These are phyloP conservation scores for Scomber scombrus DNA, from an alignment of 2,113 vertebrate species.

Conservation along the genomic window DNA sequence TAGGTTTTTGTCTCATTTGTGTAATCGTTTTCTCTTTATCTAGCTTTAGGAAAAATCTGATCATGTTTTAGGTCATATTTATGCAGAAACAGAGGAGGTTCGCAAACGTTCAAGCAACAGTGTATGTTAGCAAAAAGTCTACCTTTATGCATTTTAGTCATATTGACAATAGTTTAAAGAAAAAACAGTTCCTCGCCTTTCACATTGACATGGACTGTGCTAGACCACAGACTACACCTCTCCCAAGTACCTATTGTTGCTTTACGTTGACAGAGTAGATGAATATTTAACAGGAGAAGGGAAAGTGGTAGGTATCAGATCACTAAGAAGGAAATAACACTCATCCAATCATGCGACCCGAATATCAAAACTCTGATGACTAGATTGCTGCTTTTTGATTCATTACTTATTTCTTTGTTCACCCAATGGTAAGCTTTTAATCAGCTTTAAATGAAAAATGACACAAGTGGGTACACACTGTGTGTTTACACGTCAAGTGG, in stretches of 20 bases:
- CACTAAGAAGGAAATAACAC: slow-evolving; percentile 60
- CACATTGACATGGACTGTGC: slow-evolving; percentile 12
- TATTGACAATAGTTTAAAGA: slow-evolving; percentile 4
- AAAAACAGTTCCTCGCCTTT: not conserved
- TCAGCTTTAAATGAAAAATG: slow-evolving; percentile 9
- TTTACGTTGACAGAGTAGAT: slow-evolving; percentile 73
- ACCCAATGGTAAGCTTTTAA: slow-evolving; percentile 22
- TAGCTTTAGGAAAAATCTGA: no score
- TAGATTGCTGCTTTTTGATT: slow-evolving; percentile 33
- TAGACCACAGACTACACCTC: slow-evolving; percentile 19
- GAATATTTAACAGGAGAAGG: slow-evolving; percentile 74
- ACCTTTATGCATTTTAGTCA: slow-evolving; percentile 2
- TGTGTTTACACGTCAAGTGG: slow-evolving; percentile 23
- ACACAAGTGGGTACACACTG: not conserved
- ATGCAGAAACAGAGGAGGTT: no score
- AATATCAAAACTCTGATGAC: slow-evolving; percentile 44
- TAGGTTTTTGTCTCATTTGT: no score
- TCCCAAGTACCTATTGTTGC: slow-evolving; percentile 55
- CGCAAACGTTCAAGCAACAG: no score
- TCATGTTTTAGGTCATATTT: no score
- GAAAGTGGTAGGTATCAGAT: slow-evolving; percentile 68
- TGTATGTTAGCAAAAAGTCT: no score
- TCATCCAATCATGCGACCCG: slow-evolving; percentile 42
- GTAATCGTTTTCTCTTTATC: no score
- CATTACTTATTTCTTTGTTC: slow-evolving; percentile 4